phyloP scores from a whole-genome alignment of 2,888 invertebrate genomes.

The Ferdinandea cuprea region DNA sequence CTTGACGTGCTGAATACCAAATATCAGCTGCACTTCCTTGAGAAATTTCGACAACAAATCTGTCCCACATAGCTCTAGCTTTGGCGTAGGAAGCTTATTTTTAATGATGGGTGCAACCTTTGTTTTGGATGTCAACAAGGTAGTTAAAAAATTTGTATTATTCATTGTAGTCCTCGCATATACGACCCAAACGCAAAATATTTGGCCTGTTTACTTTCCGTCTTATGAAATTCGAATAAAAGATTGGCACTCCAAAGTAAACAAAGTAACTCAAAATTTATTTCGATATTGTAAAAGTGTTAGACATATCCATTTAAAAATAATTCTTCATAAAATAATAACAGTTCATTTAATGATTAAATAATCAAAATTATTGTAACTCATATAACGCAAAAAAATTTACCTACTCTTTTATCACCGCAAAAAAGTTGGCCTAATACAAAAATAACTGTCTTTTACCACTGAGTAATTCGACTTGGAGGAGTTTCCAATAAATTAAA shows the following conservation, averaged over 20 bases:
- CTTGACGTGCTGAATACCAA: neutral
- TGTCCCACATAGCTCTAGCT: neutral
- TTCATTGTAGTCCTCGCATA: too few relatives aligned
- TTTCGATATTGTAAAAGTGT: too few relatives aligned
- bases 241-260: too few relatives aligned
- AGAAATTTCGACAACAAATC: neutral
- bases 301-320: constrained; percentile 10
- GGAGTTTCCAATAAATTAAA: constrained; percentile 15
- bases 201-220: too few relatives aligned
- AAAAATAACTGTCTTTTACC: constrained; percentile 16
- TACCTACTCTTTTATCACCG: constrained; percentile 7
- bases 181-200: too few relatives aligned
- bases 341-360: constrained; percentile 3
- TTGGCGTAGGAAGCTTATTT: neutral
- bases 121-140: neutral
- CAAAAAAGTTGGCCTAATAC: constrained; percentile 21
- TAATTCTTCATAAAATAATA: constrained; percentile 4
- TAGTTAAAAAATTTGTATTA: neutral
- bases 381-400: constrained; percentile 13
- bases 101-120: neutral
- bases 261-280: too few relatives aligned
- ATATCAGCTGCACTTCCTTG: neutral
- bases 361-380: neutral
- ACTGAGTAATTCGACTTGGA: constrained; percentile 23
- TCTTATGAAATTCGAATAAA: too few relatives aligned